Evolutionary conservation across 2,113 vertebrate genomes (phyloP).

Genomic region (Orycteropus afer): DNA sequence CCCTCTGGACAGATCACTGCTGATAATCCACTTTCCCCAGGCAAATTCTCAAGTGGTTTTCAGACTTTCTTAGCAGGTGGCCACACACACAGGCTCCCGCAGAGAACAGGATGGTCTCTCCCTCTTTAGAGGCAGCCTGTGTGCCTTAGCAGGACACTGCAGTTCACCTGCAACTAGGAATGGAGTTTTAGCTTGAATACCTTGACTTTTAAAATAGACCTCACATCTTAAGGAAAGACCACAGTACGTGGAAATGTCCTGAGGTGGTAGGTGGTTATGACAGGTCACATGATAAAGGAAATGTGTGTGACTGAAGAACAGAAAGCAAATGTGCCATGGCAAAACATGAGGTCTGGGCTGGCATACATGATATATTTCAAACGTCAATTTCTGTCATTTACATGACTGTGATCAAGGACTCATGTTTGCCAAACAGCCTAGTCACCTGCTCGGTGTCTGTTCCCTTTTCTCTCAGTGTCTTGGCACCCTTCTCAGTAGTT

Average conservation of each 20-base stretch:
- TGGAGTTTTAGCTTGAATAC: background rate
- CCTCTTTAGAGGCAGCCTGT: background rate
- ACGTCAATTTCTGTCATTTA: background rate
- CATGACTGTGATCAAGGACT: background rate
- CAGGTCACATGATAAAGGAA: background rate
- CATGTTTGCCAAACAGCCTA: background rate
- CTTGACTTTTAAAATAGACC: background rate
- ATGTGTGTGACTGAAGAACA: no score
- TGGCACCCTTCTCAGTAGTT: no score
- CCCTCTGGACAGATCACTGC: background rate
- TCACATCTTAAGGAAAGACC: background rate
- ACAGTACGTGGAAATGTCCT: background rate
- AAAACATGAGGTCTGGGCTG: no score
- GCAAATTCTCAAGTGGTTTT: background rate
- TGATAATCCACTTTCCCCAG: background rate
- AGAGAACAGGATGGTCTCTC: no score
- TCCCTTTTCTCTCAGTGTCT: background rate
- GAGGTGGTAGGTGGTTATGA: background rate
- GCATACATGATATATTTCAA: background rate
- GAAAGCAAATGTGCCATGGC: no score
- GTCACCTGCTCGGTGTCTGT: background rate
- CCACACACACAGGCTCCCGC: background rate
- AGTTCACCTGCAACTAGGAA: background rate
- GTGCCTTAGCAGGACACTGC: background rate
- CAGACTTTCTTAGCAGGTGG: background rate